A percentile compares a stretch with the other conserved stretches of the same genome.
phyloP scores from a whole-genome alignment of 1,140 invertebrate species.

The Solenopsis fugax region DNA sequence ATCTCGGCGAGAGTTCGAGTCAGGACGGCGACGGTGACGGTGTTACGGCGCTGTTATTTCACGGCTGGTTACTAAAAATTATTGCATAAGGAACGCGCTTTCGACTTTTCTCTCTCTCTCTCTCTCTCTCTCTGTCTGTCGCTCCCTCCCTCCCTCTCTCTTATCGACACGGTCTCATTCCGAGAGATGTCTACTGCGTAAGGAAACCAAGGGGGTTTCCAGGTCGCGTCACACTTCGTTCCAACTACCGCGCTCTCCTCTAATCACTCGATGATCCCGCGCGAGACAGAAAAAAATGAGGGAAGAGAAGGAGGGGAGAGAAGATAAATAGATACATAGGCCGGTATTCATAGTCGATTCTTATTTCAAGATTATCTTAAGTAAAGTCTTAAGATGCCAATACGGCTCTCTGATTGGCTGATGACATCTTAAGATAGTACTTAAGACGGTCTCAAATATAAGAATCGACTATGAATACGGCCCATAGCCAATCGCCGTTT shows the following conservation, averaged over 20 bases:
- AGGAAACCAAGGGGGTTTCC: constrained; percentile 56
- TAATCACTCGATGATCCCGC: background rate
- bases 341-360: no score
- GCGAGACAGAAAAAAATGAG: background rate
- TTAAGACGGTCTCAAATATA: no score
- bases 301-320: no score
- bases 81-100: constrained; percentile 67
- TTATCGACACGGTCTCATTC: background rate
- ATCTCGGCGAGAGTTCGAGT: constrained; percentile 28
- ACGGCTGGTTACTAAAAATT: constrained; percentile 69
- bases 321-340: background rate
- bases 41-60: constrained; percentile 51
- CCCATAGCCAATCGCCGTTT: background rate
- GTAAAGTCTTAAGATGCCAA: no score
- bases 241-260: constrained; percentile 4
- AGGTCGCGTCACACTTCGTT: constrained; percentile 62
- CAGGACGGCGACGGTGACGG: background rate
- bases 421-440: no score
- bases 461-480: no score
- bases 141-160: background rate
- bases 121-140: constrained; percentile 43
- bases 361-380: no score
- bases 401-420: no score
- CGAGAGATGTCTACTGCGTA: constrained; percentile 49
- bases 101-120: constrained; percentile 62